Percentiles rank a stretch among this genome's conserved stretches.
Evolutionary conservation across 2,797 vertebrate genomes (phyloP).

Genomic region (Notoglanidium macrostoma): DNA sequence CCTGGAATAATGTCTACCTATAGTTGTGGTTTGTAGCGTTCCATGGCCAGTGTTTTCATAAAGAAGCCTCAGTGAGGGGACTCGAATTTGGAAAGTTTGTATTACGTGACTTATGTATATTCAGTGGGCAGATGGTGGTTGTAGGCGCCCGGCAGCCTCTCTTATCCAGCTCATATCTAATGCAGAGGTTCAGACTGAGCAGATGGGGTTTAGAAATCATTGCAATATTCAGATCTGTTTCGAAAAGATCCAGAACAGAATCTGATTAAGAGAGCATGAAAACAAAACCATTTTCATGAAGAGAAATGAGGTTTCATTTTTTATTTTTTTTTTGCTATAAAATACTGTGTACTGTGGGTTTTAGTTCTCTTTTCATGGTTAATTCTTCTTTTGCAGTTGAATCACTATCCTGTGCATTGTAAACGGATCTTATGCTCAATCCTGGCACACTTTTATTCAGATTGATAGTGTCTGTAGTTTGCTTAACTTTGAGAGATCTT

Average conservation of each 20-base stretch:
- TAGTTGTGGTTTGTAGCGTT: conserved; percentile 27
- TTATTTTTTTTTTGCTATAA: neutral
- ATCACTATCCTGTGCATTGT: too few relatives aligned
- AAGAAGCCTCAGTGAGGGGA: conserved; percentile 23
- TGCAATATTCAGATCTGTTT: conserved; percentile 57
- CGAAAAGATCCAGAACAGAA: conserved; percentile 29
- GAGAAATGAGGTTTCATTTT: neutral
- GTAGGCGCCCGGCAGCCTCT: conserved; percentile 7
- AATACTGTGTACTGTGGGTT: neutral
- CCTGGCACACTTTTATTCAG: neutral
- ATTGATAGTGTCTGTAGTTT: neutral
- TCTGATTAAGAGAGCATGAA: conserved; percentile 9
- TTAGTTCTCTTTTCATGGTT: conserved; percentile 1
- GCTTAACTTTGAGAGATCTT: neutral
- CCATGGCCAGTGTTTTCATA: conserved; percentile 11
- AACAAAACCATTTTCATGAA: conserved; percentile 3
- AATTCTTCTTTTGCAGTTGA: neutral
- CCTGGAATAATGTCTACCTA: conserved; percentile 36
- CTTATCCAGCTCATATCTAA: conserved; percentile 52
- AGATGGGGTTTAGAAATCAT: conserved; percentile 66
- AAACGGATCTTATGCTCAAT: too few relatives aligned
- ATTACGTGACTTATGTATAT: conserved; percentile 51
- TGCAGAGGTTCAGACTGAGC: conserved; percentile 60
- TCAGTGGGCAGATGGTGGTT: conserved; percentile 43
- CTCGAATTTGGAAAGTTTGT: conserved; percentile 41